Conservation (phyloP, 2,797 vertebrate genomes). For the Calcarius lapponicus region DNA sequence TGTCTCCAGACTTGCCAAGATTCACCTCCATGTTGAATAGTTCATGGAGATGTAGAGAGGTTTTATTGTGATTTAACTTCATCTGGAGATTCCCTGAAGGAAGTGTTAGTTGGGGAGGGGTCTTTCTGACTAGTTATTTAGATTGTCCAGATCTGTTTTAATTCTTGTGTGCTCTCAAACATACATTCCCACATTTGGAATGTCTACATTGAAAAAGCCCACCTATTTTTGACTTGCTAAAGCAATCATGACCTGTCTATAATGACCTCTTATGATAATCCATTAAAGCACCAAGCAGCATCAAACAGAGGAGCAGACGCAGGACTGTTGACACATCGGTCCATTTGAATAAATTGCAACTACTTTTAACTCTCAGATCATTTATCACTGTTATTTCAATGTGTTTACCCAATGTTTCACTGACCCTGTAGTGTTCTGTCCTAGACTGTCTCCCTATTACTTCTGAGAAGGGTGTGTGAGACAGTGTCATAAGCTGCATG, state of each 20-base stretch:
- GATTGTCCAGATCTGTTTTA: background rate
- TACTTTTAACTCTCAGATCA: background rate
- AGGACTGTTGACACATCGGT: background rate
- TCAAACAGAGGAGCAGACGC: background rate
- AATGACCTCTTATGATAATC: background rate
- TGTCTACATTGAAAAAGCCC: background rate
- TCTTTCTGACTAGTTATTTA: background rate
- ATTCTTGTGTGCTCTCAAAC: background rate
- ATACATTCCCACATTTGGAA: background rate
- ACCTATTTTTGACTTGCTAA: background rate
- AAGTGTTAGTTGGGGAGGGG: fast-evolving
- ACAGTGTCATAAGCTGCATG: background rate
- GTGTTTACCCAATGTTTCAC: background rate
- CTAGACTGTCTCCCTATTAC: background rate
- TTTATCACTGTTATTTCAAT: background rate
- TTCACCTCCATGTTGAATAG: background rate
- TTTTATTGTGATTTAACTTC: background rate
- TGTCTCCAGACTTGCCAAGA: background rate
- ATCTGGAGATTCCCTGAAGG: background rate
- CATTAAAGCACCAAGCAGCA: background rate
- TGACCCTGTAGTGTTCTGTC: background rate
- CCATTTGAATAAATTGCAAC: background rate
- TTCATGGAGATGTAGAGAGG: background rate
- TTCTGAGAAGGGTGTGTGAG: background rate
- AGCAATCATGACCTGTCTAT: background rate